Conservation (phyloP, 2,888 invertebrate genomes). For the Clanis bilineata region DNA sequence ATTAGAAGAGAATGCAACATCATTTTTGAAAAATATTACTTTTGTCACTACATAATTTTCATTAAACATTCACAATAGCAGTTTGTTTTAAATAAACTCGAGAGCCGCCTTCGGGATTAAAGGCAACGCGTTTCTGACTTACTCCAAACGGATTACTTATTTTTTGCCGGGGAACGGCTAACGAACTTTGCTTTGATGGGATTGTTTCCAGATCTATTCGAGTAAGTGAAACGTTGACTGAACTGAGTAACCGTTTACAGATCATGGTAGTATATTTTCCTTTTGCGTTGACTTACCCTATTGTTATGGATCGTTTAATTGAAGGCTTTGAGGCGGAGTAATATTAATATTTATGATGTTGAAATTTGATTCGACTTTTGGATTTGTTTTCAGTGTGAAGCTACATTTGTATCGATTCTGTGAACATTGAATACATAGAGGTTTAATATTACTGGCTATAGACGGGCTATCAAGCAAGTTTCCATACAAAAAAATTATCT, state of each 20-base stretch:
- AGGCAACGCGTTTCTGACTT: constrained; percentile 28
- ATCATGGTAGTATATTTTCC: background rate
- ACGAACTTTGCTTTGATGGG: constrained; percentile 36
- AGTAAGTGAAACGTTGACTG: constrained; percentile 15
- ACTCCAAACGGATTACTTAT: constrained; percentile 34
- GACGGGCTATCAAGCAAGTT: no score
- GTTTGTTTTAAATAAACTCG: constrained; percentile 45
- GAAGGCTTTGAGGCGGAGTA: no score
- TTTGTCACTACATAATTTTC: no score
- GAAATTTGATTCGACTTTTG: no score
- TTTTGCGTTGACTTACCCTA: background rate
- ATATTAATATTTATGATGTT: no score
- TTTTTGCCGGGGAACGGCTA: constrained; percentile 31
- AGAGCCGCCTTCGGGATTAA: constrained; percentile 33
- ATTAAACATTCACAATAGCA: constrained; percentile 41
- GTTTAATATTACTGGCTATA: no score
- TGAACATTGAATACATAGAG: no score
- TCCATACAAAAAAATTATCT: no score
- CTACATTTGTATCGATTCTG: no score
- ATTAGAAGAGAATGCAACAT: no score
- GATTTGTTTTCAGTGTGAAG: no score
- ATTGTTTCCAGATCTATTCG: constrained; percentile 25
- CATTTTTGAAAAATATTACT: no score
- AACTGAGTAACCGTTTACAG: background rate
- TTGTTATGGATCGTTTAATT: background rate